phyloP scores from a whole-genome alignment of 2,113 vertebrate genomes.

The Chlamydotis undulata region DNA sequence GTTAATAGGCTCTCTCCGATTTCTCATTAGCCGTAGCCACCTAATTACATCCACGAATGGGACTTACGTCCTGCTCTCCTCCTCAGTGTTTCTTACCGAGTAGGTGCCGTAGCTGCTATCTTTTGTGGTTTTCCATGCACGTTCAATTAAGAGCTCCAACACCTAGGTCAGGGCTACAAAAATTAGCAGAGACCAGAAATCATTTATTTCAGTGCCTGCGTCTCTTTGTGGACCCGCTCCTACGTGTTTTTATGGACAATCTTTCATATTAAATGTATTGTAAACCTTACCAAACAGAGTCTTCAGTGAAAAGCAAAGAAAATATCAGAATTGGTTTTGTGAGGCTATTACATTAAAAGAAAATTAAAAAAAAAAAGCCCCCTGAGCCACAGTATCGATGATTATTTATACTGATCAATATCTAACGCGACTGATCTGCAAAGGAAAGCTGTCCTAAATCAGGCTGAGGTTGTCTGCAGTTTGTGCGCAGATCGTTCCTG shows the following conservation, averaged over 20 bases:
- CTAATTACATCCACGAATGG: neutral
- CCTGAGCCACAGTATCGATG: neutral
- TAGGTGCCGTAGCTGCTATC: neutral
- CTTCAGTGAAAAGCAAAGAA: neutral
- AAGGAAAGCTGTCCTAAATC: neutral
- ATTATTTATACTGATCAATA: neutral
- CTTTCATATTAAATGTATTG: neutral
- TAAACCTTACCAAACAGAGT: neutral
- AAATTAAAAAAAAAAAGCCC: neutral
- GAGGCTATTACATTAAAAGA: neutral
- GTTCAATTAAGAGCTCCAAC: fast-evolving
- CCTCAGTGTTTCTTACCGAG: neutral
- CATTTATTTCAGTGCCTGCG: neutral
- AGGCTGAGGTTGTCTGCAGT: neutral
- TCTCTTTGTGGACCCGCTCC: neutral
- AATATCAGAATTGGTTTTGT: neutral
- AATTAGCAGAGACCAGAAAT: neutral
- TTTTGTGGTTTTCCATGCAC: neutral
- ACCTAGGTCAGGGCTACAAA: neutral
- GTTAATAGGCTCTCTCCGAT: neutral
- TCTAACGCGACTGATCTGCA: neutral
- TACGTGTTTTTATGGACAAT: neutral
- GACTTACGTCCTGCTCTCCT: neutral
- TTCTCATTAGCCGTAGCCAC: neutral
- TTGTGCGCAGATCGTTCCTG: neutral